These are phyloP conservation scores for Centropus bengalensis DNA, from an alignment of 2,113 vertebrate genomes.

Conservation along the genomic window DNA sequence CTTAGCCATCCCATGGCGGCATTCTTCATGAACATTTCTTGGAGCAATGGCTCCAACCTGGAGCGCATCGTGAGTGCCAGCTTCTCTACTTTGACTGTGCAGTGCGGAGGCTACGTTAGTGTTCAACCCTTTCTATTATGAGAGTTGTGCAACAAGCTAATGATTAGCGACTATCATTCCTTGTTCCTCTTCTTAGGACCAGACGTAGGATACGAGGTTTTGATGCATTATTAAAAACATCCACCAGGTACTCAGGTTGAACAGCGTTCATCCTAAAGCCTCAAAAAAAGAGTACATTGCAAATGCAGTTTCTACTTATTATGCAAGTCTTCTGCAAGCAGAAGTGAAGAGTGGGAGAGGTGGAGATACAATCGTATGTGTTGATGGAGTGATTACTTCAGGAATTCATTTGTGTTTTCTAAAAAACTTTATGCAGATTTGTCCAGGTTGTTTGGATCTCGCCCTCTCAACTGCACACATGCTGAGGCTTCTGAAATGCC, in stretches of 20 bases:
- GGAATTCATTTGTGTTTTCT: constrained; percentile 38
- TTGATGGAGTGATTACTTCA: constrained; percentile 59
- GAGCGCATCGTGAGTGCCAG: not conserved
- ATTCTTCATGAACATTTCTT: not conserved
- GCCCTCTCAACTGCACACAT: constrained; percentile 16
- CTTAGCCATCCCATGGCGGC: not conserved
- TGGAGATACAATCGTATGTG: constrained; percentile 57
- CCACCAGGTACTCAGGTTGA: constrained; percentile 49
- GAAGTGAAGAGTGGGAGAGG: constrained; percentile 67
- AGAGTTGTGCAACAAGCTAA: not conserved
- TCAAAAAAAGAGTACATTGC: constrained; percentile 37
- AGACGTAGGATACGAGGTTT: not conserved
- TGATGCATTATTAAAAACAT: constrained; percentile 55
- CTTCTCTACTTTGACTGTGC: not conserved
- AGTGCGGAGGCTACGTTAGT: not conserved
- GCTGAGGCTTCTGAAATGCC: constrained; percentile 35
- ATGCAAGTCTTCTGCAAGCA: constrained; percentile 54
- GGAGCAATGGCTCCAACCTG: not conserved
- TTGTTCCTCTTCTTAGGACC: not conserved
- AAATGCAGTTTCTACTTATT: constrained; percentile 37
- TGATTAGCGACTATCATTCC: not conserved
- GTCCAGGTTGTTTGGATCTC: constrained; percentile 47
- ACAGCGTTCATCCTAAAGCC: constrained; percentile 13
- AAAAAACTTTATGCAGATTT: constrained; percentile 38
- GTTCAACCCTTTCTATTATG: not conserved